Conservation (phyloP, 2,888 invertebrate genomes). For the Physocephala rufipes region DNA sequence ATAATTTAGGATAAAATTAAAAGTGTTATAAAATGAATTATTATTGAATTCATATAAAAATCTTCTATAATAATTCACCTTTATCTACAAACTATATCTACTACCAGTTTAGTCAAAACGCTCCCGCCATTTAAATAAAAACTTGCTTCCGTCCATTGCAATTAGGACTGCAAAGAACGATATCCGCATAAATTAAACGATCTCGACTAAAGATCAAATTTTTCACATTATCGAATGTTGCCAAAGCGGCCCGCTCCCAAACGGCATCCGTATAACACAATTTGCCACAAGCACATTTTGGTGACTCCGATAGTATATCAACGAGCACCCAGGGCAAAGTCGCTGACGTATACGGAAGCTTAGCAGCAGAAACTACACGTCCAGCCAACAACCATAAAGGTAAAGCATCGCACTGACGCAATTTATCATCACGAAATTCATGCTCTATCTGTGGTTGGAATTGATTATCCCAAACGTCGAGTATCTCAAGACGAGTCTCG, state of each 20-base stretch:
- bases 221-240: conserved; percentile 59
- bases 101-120: too few relatives aligned
- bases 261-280: conserved; percentile 56
- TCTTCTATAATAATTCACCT: too few relatives aligned
- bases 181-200: conserved; percentile 61
- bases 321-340: conserved; percentile 58
- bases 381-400: conserved; percentile 60
- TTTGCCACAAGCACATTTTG: conserved; percentile 60
- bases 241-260: conserved; percentile 55
- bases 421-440: conserved; percentile 33
- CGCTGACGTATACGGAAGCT: conserved; percentile 51
- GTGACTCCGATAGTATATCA: conserved; percentile 59
- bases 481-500: conserved; percentile 54
- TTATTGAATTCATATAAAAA: too few relatives aligned
- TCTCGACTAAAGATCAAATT: conserved; percentile 61
- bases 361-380: conserved; percentile 51
- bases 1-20: too few relatives aligned
- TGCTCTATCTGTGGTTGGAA: conserved; percentile 47
- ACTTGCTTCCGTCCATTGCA: conserved; percentile 51
- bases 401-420: conserved; percentile 25
- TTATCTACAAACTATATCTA: not conserved
- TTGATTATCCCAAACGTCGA: conserved; percentile 63
- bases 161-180: conserved; percentile 57
- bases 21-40: too few relatives aligned
- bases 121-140: conserved; percentile 22